phyloP scores from a whole-genome alignment of 2,113 vertebrate species.

The Catharus fuscescens region DNA sequence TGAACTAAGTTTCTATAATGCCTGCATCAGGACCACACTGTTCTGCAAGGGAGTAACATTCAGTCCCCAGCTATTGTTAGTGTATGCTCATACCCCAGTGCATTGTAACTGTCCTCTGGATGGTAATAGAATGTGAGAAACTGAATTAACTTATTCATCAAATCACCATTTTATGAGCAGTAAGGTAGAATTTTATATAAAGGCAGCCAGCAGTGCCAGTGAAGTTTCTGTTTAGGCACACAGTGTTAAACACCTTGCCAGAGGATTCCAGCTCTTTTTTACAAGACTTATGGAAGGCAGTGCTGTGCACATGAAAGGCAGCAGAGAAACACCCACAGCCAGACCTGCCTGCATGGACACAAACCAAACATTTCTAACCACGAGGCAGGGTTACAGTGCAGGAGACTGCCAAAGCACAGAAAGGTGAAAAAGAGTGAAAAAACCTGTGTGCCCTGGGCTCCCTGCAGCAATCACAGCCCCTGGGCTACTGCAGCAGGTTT shows the following conservation, averaged over 20 bases:
- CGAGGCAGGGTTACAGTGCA: not conserved
- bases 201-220: not conserved
- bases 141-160: constrained; percentile 1
- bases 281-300: not conserved
- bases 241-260: not conserved
- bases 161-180: not conserved
- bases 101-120: not conserved
- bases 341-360: not conserved
- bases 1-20: not conserved
- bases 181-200: not conserved
- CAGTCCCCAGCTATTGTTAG: not conserved
- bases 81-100: not conserved
- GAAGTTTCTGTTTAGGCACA: not conserved
- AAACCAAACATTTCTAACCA: not conserved
- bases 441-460: not conserved
- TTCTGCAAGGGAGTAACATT: not conserved
- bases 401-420: not conserved
- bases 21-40: not conserved
- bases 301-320: not conserved
- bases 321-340: not conserved
- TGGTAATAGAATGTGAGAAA: not conserved
- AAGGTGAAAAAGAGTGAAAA: not conserved
- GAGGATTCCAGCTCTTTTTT: not conserved
- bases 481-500: fast-evolving
- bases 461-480: not conserved